Percentiles rank a stretch among this genome's conserved stretches.
Evolutionary conservation across 2,113 vertebrate species (phyloP).

Genomic region (Halichoerus grypus): DNA sequence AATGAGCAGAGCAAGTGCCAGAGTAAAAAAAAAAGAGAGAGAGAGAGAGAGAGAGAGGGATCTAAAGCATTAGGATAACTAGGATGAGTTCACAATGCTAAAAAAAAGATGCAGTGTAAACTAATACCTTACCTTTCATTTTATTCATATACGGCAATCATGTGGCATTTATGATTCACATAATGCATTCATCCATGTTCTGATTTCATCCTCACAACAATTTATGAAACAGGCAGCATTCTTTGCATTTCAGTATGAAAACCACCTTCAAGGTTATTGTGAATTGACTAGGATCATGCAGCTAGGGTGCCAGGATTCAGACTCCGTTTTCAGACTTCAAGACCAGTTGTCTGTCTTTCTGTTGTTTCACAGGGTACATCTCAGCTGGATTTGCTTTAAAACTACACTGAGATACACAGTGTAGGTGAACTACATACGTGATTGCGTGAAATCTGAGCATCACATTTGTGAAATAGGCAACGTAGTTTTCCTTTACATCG

Average conservation of each 20-base stretch:
- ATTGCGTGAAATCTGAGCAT: not conserved
- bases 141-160: not conserved
- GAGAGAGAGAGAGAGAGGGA: not conserved
- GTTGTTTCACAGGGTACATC: not conserved
- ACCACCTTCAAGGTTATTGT: not conserved
- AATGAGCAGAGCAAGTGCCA: not conserved
- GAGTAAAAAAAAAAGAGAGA: not conserved
- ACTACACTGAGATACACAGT: not conserved
- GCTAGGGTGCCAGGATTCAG: not conserved
- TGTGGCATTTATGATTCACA: constrained; percentile 8
- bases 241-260: constrained; percentile 34
- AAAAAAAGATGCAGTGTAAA: not conserved
- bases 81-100: not conserved
- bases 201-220: not conserved
- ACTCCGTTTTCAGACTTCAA: not conserved
- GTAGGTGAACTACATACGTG: not conserved
- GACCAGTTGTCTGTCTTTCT: not conserved
- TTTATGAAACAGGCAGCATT: constrained; percentile 3
- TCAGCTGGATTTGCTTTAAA: not conserved
- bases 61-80: not conserved
- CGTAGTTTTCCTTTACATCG: not conserved
- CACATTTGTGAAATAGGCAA: not conserved
- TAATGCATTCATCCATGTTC: not conserved
- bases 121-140: not conserved
- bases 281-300: not conserved